Conservation (phyloP, 2,113 vertebrate species). For the Corapipo altera region DNA sequence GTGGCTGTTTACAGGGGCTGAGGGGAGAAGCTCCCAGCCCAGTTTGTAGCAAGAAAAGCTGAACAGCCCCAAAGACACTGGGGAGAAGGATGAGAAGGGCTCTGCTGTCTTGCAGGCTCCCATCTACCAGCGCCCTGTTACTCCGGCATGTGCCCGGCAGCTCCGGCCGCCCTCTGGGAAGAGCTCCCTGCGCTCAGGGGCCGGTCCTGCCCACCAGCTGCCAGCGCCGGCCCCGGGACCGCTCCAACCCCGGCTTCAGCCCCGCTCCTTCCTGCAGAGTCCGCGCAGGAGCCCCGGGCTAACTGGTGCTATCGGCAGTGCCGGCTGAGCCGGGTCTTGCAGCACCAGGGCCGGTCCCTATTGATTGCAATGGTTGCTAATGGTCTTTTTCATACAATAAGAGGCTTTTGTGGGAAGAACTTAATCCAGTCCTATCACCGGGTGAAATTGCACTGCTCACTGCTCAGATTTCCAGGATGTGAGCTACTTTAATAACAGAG, state of each 20-base stretch:
- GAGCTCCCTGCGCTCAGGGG: fast-evolving
- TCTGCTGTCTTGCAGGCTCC: background rate
- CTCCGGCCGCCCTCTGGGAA: background rate
- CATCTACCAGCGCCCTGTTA: background rate
- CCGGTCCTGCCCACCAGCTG: background rate
- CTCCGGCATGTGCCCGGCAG: background rate
- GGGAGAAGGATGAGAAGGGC: background rate
- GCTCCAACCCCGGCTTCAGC: background rate
- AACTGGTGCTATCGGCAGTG: background rate
- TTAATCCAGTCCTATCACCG: constrained; percentile 26
- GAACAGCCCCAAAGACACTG: fast-evolving
- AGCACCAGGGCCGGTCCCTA: background rate
- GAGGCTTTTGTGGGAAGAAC: constrained; percentile 69
- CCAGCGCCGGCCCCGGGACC: background rate
- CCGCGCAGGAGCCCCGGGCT: background rate
- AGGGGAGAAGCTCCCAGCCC: background rate
- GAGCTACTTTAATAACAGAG: constrained; percentile 32
- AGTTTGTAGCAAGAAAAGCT: too few species aligned
- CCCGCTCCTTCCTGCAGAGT: background rate
- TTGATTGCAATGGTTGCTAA: constrained; percentile 61
- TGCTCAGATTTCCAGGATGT: constrained; percentile 22
- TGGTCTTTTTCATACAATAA: constrained; percentile 22
- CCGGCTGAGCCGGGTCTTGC: background rate
- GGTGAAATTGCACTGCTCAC: constrained; percentile 6
- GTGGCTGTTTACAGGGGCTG: background rate